A percentile compares a stretch with the other conserved stretches of the same genome.
Conservation (phyloP, 2,797 vertebrate genomes). For the Enteromius treurensis region DNA sequence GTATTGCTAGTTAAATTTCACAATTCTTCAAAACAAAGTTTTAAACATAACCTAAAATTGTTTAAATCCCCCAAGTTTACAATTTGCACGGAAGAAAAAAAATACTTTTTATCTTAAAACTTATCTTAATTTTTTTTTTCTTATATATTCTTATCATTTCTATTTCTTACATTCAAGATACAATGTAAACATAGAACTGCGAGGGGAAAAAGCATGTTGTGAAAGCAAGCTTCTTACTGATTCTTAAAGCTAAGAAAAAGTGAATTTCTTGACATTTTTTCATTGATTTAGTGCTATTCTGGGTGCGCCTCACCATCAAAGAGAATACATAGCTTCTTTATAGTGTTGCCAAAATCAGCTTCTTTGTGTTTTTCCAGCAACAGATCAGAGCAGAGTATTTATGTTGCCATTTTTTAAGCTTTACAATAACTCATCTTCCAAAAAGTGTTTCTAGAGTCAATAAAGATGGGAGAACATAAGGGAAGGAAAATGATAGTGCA, state of each 20-base stretch:
- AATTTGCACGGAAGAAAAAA: neutral
- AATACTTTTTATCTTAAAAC: too few species aligned
- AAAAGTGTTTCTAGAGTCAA: constrained; percentile 7
- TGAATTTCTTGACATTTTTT: neutral
- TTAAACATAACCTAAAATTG: neutral
- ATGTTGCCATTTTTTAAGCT: neutral
- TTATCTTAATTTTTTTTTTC: too few species aligned
- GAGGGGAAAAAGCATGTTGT: neutral
- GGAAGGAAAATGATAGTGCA: neutral
- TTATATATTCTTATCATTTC: too few species aligned
- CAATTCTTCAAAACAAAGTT: neutral
- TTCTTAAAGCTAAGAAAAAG: neutral
- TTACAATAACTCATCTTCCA: constrained; percentile 12
- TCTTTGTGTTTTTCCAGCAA: constrained; percentile 25
- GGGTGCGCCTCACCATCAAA: neutral
- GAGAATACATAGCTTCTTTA: neutral
- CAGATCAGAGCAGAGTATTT: neutral
- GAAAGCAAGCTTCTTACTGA: neutral
- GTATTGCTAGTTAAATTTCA: neutral
- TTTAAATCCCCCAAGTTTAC: neutral
- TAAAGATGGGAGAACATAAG: neutral
- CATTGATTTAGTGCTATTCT: neutral
- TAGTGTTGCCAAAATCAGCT: neutral
- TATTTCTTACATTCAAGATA: neutral
- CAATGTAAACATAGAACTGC: neutral